Evolutionary conservation across 2,113 vertebrate species (phyloP).

Genomic region (Prolemur simus): DNA sequence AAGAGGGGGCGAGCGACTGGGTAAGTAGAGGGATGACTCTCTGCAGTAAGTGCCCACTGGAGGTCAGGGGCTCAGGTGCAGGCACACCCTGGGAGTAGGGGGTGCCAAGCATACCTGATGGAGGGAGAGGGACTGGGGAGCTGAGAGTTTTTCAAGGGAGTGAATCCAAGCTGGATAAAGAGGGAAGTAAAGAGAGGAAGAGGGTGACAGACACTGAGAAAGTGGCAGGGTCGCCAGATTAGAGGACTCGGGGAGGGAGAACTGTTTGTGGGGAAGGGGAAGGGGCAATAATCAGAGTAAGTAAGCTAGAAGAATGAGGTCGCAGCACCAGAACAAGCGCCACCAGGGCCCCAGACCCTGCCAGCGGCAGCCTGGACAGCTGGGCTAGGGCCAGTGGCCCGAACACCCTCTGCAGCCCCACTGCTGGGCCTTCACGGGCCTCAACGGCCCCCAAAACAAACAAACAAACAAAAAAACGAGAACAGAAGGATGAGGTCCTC

Average conservation of each 20-base stretch:
- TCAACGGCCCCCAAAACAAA: background rate
- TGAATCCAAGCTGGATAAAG: background rate
- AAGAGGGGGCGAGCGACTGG: background rate
- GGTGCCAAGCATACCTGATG: background rate
- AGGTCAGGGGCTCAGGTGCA: background rate
- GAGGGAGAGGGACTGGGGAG: background rate
- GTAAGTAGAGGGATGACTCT: background rate
- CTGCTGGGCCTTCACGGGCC: conserved; percentile 29
- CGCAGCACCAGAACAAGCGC: conserved; percentile 42
- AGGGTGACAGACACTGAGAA: background rate
- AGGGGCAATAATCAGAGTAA: background rate
- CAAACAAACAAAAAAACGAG: no score
- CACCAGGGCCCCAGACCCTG: conserved; percentile 48
- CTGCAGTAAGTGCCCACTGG: rapidly evolving
- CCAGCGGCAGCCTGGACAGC: background rate
- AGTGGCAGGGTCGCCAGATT: background rate
- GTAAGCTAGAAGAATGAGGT: background rate
- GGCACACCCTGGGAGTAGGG: rapidly evolving
- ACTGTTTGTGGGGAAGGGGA: no score
- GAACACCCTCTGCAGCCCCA: background rate
- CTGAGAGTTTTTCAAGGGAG: background rate
- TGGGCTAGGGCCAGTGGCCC: background rate
- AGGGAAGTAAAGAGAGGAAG: background rate
- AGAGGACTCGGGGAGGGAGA: background rate
- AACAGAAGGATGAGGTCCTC: background rate